phyloP scores from a whole-genome alignment of 2,888 invertebrate species.

The Cephus rjabovi region DNA sequence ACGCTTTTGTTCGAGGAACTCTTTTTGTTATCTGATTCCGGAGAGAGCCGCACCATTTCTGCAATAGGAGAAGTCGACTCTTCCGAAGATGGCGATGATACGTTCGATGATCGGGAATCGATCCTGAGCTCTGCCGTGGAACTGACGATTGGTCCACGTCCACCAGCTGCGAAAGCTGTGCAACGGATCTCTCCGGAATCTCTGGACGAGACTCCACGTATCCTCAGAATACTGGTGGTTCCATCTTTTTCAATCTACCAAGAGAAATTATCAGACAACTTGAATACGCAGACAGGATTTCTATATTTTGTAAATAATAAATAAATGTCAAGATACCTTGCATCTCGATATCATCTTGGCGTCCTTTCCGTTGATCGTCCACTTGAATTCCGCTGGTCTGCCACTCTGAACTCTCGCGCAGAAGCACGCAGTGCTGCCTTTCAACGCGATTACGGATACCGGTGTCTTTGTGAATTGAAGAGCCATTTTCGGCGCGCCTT shows the following conservation, averaged over 20 bases:
- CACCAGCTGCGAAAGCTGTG: slow-evolving; percentile 49
- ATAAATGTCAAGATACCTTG: slow-evolving; percentile 39
- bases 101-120: neutral
- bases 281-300: neutral
- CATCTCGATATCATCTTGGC: slow-evolving; percentile 60
- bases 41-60: neutral
- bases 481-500: slow-evolving; percentile 40
- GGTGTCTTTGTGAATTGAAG: slow-evolving; percentile 71
- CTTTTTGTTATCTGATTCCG: neutral
- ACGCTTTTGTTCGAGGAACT: neutral
- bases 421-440: slow-evolving; percentile 70
- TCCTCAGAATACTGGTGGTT: slow-evolving; percentile 72
- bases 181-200: slow-evolving; percentile 69
- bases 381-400: slow-evolving; percentile 66
- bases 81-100: neutral
- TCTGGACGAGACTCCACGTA: slow-evolving; percentile 69
- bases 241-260: slow-evolving; percentile 67
- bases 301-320: slow-evolving; percentile 13
- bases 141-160: slow-evolving; percentile 52
- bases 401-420: slow-evolving; percentile 69
- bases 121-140: slow-evolving; percentile 56
- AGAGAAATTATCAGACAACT: slow-evolving; percentile 9
- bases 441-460: slow-evolving; percentile 67
- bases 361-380: slow-evolving; percentile 71
- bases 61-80: neutral